A percentile compares a stretch with the other conserved stretches of the same genome.
Conservation (phyloP, 2,113 vertebrate genomes). For the Macaca nemestrina region DNA sequence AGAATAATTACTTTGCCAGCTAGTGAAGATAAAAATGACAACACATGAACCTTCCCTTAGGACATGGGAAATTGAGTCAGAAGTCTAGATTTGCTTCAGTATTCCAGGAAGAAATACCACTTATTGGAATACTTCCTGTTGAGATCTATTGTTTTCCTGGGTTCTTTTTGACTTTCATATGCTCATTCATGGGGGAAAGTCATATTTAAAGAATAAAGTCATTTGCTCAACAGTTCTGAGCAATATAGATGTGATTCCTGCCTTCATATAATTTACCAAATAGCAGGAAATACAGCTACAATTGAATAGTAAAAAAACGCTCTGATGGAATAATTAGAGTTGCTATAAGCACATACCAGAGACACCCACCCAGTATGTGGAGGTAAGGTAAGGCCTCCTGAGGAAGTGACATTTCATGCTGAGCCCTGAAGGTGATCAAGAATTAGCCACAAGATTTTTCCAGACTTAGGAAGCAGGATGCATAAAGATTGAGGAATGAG, state of each 20-base stretch:
- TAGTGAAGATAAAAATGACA: not conserved
- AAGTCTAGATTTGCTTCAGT: slow-evolving; percentile 18
- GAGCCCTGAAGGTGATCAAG: not conserved
- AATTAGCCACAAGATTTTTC: not conserved
- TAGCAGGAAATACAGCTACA: not conserved
- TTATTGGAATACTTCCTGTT: not conserved
- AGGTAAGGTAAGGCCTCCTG: not conserved
- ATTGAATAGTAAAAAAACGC: not conserved
- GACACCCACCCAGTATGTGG: not conserved
- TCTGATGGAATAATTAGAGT: not conserved
- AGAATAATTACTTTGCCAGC: not conserved
- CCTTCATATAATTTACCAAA: not conserved
- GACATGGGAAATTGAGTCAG: not conserved
- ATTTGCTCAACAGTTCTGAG: not conserved
- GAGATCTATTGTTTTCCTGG: not conserved
- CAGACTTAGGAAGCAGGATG: not conserved
- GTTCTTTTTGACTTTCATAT: not conserved
- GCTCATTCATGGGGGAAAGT: not conserved
- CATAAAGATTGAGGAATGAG: not conserved
- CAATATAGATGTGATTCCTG: not conserved
- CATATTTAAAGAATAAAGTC: not conserved
- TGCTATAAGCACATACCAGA: not conserved
- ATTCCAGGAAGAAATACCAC: slow-evolving; percentile 40
- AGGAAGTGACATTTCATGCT: not conserved
- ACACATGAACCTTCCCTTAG: not conserved